Conservation (phyloP, 2,888 invertebrate species). For the Noctuana brunneofusca region DNA sequence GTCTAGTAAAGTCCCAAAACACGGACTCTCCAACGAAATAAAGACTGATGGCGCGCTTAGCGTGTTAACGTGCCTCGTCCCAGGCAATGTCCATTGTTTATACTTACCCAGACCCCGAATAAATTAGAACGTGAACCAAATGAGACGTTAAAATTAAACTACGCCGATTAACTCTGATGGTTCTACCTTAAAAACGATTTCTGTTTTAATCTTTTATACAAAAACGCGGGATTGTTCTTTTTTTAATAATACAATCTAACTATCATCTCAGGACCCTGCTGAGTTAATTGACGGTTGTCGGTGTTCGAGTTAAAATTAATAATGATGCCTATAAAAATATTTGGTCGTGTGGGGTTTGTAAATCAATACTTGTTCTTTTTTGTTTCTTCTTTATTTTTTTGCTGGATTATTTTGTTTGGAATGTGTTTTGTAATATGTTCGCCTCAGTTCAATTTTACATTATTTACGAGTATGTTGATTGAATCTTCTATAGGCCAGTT, state of each 20-base stretch:
- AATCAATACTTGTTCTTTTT: constrained; percentile 8
- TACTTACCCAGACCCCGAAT: constrained; percentile 17
- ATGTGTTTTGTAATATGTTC: not conserved
- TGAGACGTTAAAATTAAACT: constrained; percentile 34
- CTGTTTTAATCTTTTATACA: not conserved
- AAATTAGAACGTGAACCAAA: constrained; percentile 30
- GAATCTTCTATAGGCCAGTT: too few relatives aligned
- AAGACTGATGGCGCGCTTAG: constrained; percentile 21
- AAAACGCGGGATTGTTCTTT: constrained; percentile 13
- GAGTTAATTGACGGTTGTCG: constrained; percentile 12
- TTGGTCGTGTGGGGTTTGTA: constrained; percentile 12
- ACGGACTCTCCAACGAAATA: constrained; percentile 20
- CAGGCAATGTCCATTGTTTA: constrained; percentile 28
- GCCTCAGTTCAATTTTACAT: not conserved
- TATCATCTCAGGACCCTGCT: constrained; percentile 20
- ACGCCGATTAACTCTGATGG: constrained; percentile 27
- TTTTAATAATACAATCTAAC: constrained; percentile 6
- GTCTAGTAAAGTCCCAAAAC: constrained; percentile 13
- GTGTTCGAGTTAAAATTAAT: constrained; percentile 6
- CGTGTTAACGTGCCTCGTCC: constrained; percentile 25
- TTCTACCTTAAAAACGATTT: constrained; percentile 3
- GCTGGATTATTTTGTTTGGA: not conserved
- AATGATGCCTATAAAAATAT: constrained; percentile 28
- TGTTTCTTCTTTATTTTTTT: constrained; percentile 8
- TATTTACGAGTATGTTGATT: too few relatives aligned